Evolutionary conservation across 2,888 invertebrate genomes (phyloP).

Genomic region (Stratiomys singularior): DNA sequence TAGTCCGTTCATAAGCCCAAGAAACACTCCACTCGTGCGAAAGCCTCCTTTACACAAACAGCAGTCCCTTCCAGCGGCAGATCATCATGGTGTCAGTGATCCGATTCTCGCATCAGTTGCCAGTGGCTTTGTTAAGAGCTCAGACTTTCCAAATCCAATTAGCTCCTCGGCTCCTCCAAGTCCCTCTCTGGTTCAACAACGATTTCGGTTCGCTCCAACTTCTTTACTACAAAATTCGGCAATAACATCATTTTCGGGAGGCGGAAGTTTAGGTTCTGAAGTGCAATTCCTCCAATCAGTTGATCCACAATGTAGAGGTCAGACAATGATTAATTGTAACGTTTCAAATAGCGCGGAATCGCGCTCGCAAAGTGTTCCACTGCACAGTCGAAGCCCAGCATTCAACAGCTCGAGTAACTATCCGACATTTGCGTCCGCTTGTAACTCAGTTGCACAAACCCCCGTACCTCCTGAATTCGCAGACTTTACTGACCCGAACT

Average conservation of each 20-base stretch:
- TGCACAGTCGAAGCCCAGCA: slow-evolving; percentile 66
- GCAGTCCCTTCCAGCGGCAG: slow-evolving; percentile 57
- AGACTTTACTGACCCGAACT: slow-evolving; percentile 69
- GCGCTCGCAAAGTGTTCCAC: slow-evolving; percentile 84
- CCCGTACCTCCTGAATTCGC: slow-evolving; percentile 78
- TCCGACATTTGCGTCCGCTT: slow-evolving; percentile 65
- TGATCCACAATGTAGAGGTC: slow-evolving; percentile 63
- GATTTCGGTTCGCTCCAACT: slow-evolving; percentile 51
- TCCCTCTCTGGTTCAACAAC: slow-evolving; percentile 65
- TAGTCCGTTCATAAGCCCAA: slow-evolving; percentile 85
- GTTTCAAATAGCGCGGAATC: slow-evolving; percentile 50
- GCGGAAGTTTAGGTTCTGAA: slow-evolving; percentile 62
- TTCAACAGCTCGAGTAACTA: slow-evolving; percentile 58
- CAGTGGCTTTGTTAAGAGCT: slow-evolving; percentile 31
- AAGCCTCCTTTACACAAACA: slow-evolving; percentile 66
- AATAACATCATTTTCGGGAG: slow-evolving; percentile 57
- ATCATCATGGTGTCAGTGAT: slow-evolving; percentile 56
- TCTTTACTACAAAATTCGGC: slow-evolving; percentile 34
- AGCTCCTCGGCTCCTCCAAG: slow-evolving; percentile 74
- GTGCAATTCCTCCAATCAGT: slow-evolving; percentile 67
- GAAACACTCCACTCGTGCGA: slow-evolving; percentile 78
- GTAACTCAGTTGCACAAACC: slow-evolving; percentile 74
- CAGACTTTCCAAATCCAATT: slow-evolving; percentile 50
- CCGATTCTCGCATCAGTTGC: slow-evolving; percentile 63
- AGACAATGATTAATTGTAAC: slow-evolving; percentile 43